A percentile compares a stretch with the other conserved stretches of the same genome.
Conservation (phyloP, 2,113 vertebrate genomes). For the Danio rerio region GRCz12tu NC_133193.1:28170001-28170500, state of each 20-base stretch:
- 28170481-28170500: not conserved
- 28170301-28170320: slow-evolving; percentile 52
- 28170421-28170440: no score
- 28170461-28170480: not conserved
- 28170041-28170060: not conserved
- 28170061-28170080: no score
- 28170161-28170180: no score
- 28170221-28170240: slow-evolving; percentile 60
- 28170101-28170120: not conserved
- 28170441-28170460: no score
- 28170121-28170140: not conserved
- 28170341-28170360: slow-evolving; percentile 22
- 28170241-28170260: slow-evolving; percentile 61
- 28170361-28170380: not conserved
- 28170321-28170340: slow-evolving; percentile 32
- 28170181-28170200: no score
- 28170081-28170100: not conserved
- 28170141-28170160: no score
- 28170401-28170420: not conserved
- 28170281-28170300: slow-evolving; percentile 72
- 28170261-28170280: slow-evolving; percentile 64
- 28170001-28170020: no score
- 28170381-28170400: not conserved
- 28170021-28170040: not conserved
- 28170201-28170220: slow-evolving; percentile 19